Percentiles rank a stretch among this genome's conserved stretches.
phyloP scores from a whole-genome alignment of 1,140 invertebrate genomes.

The Drosophila lini region DNA sequence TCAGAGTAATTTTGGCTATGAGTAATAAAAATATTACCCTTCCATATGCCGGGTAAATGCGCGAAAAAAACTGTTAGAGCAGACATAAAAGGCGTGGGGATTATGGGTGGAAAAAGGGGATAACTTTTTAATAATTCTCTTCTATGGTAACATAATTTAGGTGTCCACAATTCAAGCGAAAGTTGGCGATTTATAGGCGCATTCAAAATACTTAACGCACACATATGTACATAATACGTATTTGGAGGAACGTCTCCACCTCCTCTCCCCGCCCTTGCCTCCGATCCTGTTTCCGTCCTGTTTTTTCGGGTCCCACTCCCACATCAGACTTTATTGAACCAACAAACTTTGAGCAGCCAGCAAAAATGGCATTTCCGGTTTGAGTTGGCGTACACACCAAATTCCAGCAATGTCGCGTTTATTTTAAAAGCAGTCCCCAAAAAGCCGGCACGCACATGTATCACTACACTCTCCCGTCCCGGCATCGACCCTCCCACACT shows the following conservation, averaged over 20 bases:
- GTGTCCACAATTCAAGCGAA: conserved; percentile 50
- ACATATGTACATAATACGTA: conserved; percentile 11
- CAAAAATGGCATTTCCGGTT: conserved; percentile 76
- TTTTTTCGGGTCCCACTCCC: background rate
- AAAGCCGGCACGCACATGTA: conserved; percentile 27
- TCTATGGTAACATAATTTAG: conserved; percentile 43
- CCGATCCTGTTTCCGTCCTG: background rate
- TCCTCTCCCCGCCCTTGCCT: background rate
- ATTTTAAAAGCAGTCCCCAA: conserved; percentile 54
- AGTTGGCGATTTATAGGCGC: conserved; percentile 53
- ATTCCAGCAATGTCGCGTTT: conserved; percentile 69
- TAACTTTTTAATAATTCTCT: conserved; percentile 52
- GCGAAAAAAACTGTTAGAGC: background rate
- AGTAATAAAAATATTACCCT: background rate
- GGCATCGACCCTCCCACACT: conserved; percentile 22
- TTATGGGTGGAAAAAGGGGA: background rate
- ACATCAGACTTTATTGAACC: conserved; percentile 52
- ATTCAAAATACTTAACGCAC: conserved; percentile 9
- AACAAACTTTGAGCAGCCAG: conserved; percentile 48
- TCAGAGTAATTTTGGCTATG: no score
- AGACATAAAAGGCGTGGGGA: background rate
- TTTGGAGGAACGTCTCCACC: conserved; percentile 10
- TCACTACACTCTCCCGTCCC: conserved; percentile 1
- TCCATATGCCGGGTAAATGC: background rate
- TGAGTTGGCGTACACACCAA: conserved; percentile 49